Conservation (phyloP, 2,888 invertebrate genomes). For the Hedya salicella region DNA sequence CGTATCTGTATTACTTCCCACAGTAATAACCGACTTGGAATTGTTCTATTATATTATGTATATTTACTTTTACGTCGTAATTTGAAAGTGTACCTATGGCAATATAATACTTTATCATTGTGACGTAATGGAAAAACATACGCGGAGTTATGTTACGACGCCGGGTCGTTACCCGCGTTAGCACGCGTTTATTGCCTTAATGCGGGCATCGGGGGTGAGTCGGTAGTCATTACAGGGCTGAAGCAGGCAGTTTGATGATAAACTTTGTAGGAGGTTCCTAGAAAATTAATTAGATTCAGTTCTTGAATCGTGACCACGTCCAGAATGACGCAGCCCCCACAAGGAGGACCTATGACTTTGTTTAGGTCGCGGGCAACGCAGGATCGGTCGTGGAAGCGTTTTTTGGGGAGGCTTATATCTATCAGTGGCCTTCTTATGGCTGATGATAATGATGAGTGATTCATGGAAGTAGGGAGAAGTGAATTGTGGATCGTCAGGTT, state of each 20-base stretch:
- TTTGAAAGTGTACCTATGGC: constrained; percentile 11
- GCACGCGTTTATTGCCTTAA: constrained; percentile 39
- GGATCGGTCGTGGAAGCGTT: too few relatives aligned
- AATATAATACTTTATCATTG: constrained; percentile 34
- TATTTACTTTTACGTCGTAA: background rate
- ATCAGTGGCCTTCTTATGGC: too few relatives aligned
- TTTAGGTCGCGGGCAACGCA: too few relatives aligned
- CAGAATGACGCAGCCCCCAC: too few relatives aligned
- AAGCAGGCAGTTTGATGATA: background rate
- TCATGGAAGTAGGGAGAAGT: too few relatives aligned
- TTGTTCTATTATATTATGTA: background rate
- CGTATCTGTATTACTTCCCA: background rate
- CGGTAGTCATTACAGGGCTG: constrained; percentile 28
- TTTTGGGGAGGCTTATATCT: too few relatives aligned
- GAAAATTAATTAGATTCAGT: background rate
- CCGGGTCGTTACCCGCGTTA: constrained; percentile 35
- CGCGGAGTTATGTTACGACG: constrained; percentile 31
- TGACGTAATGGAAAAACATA: constrained; percentile 40
- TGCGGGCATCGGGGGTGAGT: constrained; percentile 22
- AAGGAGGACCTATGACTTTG: too few relatives aligned
- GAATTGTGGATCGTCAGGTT: too few relatives aligned
- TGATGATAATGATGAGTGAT: too few relatives aligned
- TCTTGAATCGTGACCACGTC: too few relatives aligned
- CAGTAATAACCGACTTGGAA: background rate
- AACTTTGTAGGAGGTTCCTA: background rate